Base-by-base conservation (phyloP, 2,113 vertebrate species). In the Plotosus lineatus region DNA sequence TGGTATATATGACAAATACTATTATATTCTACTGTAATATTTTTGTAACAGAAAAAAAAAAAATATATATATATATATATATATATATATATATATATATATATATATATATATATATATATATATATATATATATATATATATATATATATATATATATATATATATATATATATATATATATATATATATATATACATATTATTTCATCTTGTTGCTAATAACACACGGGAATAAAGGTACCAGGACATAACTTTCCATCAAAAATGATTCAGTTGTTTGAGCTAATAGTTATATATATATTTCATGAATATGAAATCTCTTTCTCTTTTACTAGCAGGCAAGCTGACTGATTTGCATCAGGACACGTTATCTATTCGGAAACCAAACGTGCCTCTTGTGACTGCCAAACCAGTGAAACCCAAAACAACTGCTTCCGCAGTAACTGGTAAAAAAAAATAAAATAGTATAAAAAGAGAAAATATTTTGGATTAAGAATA, bases 321-420 rank as follows among this genome's bases (percentile, higher is more conserved):
- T 53, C 2, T 65, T 4, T 55, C 4, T 19, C 60, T 55, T 66
- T 79, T 40, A 31, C 0, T 53, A 44, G 9, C 58, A 90, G 92
- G 91, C 36, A 91, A 91, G 55, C 21, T 84, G 12, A 75, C 42
- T 33, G 66, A 66, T 15, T 48, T 63, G 51, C 81, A 81, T 21
- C 56, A 68, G 2, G 85, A 83, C 81, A 82, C 82, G 75, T 40
- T 1, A 10, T 75, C 81, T 0, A 60, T 91, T 14, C 81, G 89
- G 12, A 90, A 87, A 66, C 78, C 65, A n/a, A 91, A 90, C 61
- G 58, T 85, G 1, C 81, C 72, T 0, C 36, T 82, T 1, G 85
- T 78, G 4, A 89, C 91, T 0, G 19, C 77, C 63, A 94, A 92
- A 48, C 91, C 91, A 0, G 85, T 85, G 79, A 92, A 91, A 81